phyloP scores from a whole-genome alignment of 2,113 vertebrate genomes.

The Ptilonorhynchus violaceus region DNA sequence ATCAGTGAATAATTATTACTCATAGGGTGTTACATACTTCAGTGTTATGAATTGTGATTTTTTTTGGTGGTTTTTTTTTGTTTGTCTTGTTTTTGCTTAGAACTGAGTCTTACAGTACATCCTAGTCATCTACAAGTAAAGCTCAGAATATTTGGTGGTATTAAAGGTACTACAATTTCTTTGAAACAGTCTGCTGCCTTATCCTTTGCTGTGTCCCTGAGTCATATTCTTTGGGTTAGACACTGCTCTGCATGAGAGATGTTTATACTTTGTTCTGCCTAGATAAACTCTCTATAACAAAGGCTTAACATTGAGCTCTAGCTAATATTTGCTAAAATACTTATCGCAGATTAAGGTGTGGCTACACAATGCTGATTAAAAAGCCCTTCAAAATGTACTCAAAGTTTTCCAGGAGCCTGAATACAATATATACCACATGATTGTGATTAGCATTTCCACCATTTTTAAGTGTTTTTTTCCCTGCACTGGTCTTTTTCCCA shows the following conservation, averaged over 20 bases:
- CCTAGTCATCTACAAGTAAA: background rate
- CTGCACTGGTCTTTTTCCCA: background rate
- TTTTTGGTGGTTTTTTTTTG: background rate
- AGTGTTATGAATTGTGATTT: background rate
- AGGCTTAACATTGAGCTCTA: background rate
- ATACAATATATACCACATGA: background rate
- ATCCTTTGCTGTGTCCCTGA: background rate
- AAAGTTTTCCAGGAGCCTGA: background rate
- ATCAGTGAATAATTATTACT: background rate
- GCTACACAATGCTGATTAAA: background rate
- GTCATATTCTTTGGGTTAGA: background rate
- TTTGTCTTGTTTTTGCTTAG: background rate
- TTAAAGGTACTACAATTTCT: background rate
- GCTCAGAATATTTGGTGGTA: background rate
- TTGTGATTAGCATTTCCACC: background rate
- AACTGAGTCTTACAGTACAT: background rate
- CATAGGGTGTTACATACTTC: background rate
- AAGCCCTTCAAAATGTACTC: background rate
- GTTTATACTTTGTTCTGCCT: background rate
- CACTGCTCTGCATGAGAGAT: background rate
- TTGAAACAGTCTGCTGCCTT: background rate
- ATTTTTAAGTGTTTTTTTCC: background rate
- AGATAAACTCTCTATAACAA: background rate
- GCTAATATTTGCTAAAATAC: conserved; percentile 7
- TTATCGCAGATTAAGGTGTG: background rate